Percentiles rank a stretch among this genome's conserved stretches.
These are phyloP conservation scores for Polia nebulosa DNA, from an alignment of 2,888 invertebrate species.

Conservation along the genomic window DNA sequence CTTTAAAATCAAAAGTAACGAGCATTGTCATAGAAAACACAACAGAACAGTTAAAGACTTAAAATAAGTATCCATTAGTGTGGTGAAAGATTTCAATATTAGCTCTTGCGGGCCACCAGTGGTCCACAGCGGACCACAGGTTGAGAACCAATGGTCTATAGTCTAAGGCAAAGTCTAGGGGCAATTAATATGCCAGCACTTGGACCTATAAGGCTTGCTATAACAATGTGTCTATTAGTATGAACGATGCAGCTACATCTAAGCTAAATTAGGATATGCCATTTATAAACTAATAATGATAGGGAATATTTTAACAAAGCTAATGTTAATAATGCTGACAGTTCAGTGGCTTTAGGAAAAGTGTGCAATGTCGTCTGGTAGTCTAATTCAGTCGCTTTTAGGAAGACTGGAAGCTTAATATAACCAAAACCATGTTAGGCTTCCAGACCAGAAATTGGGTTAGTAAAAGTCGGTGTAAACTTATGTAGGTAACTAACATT, in stretches of 20 bases:
- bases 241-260: conserved; percentile 17
- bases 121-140: not conserved
- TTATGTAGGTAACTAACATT: no score
- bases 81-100: not conserved
- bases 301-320: not conserved
- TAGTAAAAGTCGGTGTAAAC: no score
- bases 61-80: not conserved
- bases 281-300: not conserved
- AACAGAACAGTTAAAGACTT: not conserved
- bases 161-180: conserved; percentile 39
- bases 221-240: conserved; percentile 41
- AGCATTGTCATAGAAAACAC: not conserved
- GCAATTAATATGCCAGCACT: conserved; percentile 58
- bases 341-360: not conserved
- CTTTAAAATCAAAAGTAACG: not conserved
- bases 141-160: not conserved
- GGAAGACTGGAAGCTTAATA: no score
- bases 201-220: conserved; percentile 37
- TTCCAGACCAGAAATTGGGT: no score
- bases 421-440: no score
- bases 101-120: not conserved
- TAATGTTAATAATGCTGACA: not conserved
- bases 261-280: conserved; percentile 24
- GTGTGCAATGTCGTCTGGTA: not conserved
- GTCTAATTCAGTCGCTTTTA: not conserved